phyloP scores from a whole-genome alignment of 2,113 vertebrate genomes.

The Prunella himalayana region DNA sequence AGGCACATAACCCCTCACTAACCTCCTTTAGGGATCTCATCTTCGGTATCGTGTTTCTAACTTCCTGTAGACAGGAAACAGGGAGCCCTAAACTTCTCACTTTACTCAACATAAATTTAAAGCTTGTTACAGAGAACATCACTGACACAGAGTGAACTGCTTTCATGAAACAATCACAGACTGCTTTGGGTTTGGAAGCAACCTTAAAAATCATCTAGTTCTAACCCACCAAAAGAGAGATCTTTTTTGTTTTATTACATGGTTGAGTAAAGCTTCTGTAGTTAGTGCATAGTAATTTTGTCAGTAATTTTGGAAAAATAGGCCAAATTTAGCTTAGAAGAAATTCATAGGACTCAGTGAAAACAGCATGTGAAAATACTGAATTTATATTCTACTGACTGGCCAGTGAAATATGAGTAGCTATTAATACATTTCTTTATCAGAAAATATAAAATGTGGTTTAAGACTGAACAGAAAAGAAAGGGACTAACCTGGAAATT shows the following conservation, averaged over 20 bases:
- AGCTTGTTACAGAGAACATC: background rate
- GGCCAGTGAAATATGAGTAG: background rate
- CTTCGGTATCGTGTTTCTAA: background rate
- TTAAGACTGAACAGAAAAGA: background rate
- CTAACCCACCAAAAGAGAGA: background rate
- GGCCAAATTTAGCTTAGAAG: background rate
- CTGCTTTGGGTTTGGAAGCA: background rate
- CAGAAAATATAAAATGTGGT: background rate
- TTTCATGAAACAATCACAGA: background rate
- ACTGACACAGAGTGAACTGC: background rate
- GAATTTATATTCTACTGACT: background rate
- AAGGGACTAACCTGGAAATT: background rate
- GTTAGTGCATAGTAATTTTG: background rate
- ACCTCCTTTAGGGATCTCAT: constrained; percentile 30
- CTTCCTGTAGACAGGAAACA: constrained; percentile 19
- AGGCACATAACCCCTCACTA: background rate
- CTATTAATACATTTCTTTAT: background rate
- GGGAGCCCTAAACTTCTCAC: background rate
- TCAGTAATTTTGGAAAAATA: background rate
- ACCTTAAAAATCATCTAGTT: background rate
- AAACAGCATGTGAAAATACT: background rate
- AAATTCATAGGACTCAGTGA: background rate
- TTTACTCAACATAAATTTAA: constrained; percentile 27
- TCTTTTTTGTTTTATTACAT: background rate
- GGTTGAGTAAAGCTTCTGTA: background rate